Conservation (phyloP, 2,888 invertebrate genomes). For the Amblyjoppa fuscipennis region DNA sequence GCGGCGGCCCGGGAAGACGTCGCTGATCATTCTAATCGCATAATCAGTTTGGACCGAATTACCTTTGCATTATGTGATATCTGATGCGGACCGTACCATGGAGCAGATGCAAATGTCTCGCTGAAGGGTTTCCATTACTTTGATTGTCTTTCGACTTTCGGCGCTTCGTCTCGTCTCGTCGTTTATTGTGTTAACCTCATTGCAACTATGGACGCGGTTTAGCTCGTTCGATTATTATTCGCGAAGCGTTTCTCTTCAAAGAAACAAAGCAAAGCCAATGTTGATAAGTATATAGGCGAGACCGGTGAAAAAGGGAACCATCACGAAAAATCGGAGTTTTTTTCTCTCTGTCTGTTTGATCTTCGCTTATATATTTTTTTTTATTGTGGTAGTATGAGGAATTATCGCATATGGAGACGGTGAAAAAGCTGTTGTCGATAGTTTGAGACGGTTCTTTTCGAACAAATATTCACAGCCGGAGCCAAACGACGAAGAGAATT, state of each 20-base stretch:
- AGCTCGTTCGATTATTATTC: too few relatives aligned
- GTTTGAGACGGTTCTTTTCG: not conserved
- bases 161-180: not conserved
- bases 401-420: not conserved
- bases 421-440: not conserved
- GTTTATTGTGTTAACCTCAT: not conserved
- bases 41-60: slow-evolving; percentile 1
- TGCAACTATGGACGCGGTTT: not conserved
- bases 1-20: not conserved
- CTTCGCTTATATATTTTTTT: not conserved
- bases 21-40: slow-evolving; percentile 5
- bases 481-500: not conserved
- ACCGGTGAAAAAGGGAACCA: too few relatives aligned
- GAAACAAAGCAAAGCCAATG: too few relatives aligned
- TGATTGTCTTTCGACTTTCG: too few relatives aligned
- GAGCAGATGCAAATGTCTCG: not conserved
- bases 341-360: not conserved
- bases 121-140: not conserved
- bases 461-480: slow-evolving; percentile 2
- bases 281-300: too few relatives aligned
- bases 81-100: not conserved
- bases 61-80: not conserved
- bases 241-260: too few relatives aligned
- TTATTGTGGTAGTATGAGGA: not conserved
- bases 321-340: not conserved